Evolutionary conservation across 2,113 vertebrate species (phyloP), one percentile per base, ranked within the genome.

Genomic region (Marcusenius ussheri): DNA sequence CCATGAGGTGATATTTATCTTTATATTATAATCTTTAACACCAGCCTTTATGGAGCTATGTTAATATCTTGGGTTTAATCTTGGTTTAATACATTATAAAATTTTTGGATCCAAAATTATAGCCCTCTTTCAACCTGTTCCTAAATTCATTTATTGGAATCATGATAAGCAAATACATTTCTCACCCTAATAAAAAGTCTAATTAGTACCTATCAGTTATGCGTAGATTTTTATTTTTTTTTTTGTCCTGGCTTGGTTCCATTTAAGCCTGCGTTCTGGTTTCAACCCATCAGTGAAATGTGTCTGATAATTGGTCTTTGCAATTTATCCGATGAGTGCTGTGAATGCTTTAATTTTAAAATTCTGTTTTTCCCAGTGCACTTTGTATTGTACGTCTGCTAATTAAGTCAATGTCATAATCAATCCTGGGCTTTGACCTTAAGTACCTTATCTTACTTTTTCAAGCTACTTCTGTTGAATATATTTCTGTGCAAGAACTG

Each of bases 391-490:
- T 86, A 58, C 17, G 46, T 10, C 45, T 51, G 53, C 39, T 31
- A 80, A 80, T 39, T 80, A 5, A 83, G 50, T 46, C 83, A 50
- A 47, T 74, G 83, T 87, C 39, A 27, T 90, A 49, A 50, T 49
- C 56, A 70, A 2, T 42, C 49, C 39, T 62, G 53, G 35, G 19
- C 13, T 46, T 62, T 89, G 88, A 89, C 88, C 89, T 89, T 58
- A 42, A 46, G 5, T 58, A 62, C 58, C 53, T 62, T 85, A 58
- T 66, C 39, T 84, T 47, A 84, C 80, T 47, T 84, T 53, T 84
- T 45, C 31, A 80, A 89, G 53, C 31, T 85, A 85, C 31, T 89
- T 89, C 51, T 46, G 42, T 58, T 84, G 77, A 89, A 89, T 83
- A 24, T 89, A 21, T n/a, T 89, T 77, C 49, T 83, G 21, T 84